Percentiles rank a stretch among this genome's conserved stretches.
Conservation (phyloP, 2,113 vertebrate species). For the Bambusicola thoracicus region DNA sequence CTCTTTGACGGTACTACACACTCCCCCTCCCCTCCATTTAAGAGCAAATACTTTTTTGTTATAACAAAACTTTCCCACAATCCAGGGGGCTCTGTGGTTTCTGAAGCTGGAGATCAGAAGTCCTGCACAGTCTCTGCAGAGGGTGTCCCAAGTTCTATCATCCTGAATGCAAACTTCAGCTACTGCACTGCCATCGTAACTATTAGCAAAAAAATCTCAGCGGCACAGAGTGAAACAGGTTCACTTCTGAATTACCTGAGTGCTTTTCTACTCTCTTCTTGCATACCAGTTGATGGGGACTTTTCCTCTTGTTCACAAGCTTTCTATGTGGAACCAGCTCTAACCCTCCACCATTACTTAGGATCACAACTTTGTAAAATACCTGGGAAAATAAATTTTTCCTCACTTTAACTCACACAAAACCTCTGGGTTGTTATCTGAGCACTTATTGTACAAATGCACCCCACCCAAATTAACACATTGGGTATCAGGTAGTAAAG, state of each 20-base stretch:
- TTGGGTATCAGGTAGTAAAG: fast-evolving
- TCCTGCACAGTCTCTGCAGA: not conserved
- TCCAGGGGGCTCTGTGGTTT: not conserved
- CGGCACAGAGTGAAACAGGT: not conserved
- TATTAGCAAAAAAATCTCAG: not conserved
- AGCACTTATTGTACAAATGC: not conserved
- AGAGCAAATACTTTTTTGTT: conserved; percentile 38
- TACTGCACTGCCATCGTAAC: not conserved
- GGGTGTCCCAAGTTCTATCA: not conserved
- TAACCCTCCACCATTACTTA: not conserved
- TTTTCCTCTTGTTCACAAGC: not conserved
- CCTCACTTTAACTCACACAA: not conserved
- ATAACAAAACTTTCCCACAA: not conserved
- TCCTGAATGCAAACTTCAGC: not conserved
- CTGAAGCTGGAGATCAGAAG: not conserved
- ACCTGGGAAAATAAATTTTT: not conserved
- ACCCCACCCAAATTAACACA: not conserved
- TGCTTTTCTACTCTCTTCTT: not conserved
- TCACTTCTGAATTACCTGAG: not conserved
- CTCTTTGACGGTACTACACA: conserved; percentile 8
- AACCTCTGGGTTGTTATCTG: not conserved
- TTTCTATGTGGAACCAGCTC: not conserved
- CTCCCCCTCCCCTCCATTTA: not conserved
- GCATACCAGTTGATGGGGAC: not conserved
- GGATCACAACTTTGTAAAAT: not conserved